Conservation (phyloP, 2,888 invertebrate species). For the Amphipoea oculea region DNA sequence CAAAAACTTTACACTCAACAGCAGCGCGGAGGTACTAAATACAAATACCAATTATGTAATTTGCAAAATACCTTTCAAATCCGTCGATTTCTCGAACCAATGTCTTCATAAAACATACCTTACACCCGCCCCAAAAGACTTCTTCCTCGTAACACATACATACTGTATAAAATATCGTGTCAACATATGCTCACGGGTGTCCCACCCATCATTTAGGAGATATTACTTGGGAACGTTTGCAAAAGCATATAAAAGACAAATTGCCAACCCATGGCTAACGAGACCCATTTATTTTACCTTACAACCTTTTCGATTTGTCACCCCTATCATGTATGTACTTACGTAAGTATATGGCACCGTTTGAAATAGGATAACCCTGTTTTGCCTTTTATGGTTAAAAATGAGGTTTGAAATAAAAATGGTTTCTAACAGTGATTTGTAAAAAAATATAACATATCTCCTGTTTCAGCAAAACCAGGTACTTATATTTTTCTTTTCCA, state of each 20-base stretch:
- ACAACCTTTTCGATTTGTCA: slow-evolving; percentile 49
- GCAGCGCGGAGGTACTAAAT: background rate
- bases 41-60: background rate
- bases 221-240: slow-evolving; percentile 51
- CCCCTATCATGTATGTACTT: background rate
- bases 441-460: background rate
- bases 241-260: slow-evolving; percentile 54
- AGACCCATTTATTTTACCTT: slow-evolving; percentile 59
- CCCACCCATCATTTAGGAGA: slow-evolving; percentile 38
- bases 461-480: background rate
- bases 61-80: slow-evolving; percentile 13
- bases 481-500: background rate
- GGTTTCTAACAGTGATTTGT: background rate
- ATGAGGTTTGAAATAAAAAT: background rate
- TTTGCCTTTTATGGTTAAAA: background rate
- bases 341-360: slow-evolving; percentile 3
- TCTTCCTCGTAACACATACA: slow-evolving; percentile 8
- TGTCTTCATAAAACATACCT: slow-evolving; percentile 27
- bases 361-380: slow-evolving; percentile 15
- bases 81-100: slow-evolving; percentile 1
- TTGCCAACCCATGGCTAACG: slow-evolving; percentile 54
- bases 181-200: slow-evolving; percentile 23
- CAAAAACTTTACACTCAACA: background rate
- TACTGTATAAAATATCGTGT: slow-evolving; percentile 14
- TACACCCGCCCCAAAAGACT: slow-evolving; percentile 20